phyloP scores from a whole-genome alignment of 2,888 invertebrate species.

The Flexamia atlantica region DNA sequence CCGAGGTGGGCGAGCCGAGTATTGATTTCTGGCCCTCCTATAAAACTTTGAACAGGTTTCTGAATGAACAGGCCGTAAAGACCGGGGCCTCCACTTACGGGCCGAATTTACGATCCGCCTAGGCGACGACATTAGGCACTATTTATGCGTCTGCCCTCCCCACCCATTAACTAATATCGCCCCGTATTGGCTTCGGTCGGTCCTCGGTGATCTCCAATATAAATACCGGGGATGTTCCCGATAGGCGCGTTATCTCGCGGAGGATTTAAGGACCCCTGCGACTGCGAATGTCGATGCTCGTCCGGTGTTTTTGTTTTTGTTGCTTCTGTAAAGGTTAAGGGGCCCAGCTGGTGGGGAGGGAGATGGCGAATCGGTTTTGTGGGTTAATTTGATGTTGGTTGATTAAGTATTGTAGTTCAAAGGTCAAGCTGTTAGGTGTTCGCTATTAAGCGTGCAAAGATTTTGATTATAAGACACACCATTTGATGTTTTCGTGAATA shows the following conservation, averaged over 20 bases:
- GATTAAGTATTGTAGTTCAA: no score
- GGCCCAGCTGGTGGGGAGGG: background rate
- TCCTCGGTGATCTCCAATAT: constrained; percentile 21
- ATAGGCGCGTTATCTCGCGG: constrained; percentile 15
- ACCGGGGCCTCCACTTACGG: constrained; percentile 13
- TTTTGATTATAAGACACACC: no score
- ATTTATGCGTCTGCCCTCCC: constrained; percentile 63
- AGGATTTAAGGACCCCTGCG: constrained; percentile 29
- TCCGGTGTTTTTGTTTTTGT: constrained; percentile 21
- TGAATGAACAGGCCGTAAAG: constrained; percentile 57
- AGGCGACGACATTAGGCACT: constrained; percentile 62
- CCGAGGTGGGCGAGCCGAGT: constrained; percentile 49
- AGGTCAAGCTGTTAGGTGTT: no score
- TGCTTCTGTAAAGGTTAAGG: constrained; percentile 11
- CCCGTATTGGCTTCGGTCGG: constrained; percentile 30
- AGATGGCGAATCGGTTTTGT: background rate
- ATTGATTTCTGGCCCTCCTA: constrained; percentile 59
- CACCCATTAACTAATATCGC: constrained; percentile 58
- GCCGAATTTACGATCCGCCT: constrained; percentile 34
- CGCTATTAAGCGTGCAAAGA: no score
- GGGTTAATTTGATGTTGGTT: no score
- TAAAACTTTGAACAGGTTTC: constrained; percentile 59
- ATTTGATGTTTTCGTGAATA: no score
- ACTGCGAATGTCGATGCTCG: constrained; percentile 33
- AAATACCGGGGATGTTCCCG: constrained; percentile 31